Percentiles rank a stretch among this genome's conserved stretches.
phyloP scores from a whole-genome alignment of 2,113 vertebrate genomes.

The Reinhardtius hippoglossoides region DNA sequence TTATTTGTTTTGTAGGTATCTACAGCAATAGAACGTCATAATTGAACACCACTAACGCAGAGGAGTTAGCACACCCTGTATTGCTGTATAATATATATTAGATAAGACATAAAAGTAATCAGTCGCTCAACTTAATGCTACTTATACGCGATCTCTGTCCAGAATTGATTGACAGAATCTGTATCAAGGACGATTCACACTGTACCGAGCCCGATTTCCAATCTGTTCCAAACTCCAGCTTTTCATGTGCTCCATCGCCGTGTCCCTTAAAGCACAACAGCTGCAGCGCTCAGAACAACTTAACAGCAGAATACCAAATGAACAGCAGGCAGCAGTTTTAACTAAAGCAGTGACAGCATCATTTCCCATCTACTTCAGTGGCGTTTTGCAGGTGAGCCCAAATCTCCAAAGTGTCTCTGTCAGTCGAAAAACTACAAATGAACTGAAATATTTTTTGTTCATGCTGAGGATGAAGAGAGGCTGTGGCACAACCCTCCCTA shows the following conservation, averaged over 20 bases:
- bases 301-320: background rate
- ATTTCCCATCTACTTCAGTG: slow-evolving; percentile 3
- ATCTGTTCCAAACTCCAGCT: background rate
- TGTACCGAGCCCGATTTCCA: background rate
- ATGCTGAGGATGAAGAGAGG: background rate
- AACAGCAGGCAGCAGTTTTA: slow-evolving; percentile 4
- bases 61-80: background rate
- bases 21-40: background rate
- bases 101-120: too few species aligned
- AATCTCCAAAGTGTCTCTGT: slow-evolving; percentile 9
- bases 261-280: slow-evolving; percentile 3
- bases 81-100: background rate
- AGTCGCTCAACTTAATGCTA: too few species aligned
- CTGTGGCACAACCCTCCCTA: background rate
- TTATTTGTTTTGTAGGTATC: background rate
- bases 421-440: slow-evolving; percentile 11
- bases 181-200: too few species aligned
- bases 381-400: slow-evolving; percentile 14
- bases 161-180: background rate
- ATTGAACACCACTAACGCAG: background rate
- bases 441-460: slow-evolving; percentile 1
- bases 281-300: background rate
- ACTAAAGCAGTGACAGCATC: background rate
- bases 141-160: background rate
- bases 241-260: background rate